These are phyloP conservation scores for Toxotes jaculatrix DNA, from an alignment of 2,113 vertebrate species.

Conservation along the genomic window DNA sequence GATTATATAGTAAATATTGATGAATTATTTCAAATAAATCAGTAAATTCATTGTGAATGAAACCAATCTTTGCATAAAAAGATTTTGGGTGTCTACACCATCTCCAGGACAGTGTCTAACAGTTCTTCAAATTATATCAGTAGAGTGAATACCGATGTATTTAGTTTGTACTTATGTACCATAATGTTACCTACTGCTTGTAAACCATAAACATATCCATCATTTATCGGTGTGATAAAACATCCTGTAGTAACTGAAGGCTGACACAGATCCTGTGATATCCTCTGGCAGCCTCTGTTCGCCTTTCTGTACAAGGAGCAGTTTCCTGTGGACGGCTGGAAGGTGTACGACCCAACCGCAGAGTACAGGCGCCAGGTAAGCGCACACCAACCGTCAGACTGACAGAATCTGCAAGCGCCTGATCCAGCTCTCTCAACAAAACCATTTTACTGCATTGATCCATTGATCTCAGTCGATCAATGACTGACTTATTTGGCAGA, in stretches of 20 bases:
- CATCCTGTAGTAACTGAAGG: background rate
- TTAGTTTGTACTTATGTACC: background rate
- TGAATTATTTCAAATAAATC: too few relatives aligned
- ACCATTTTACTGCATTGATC: background rate
- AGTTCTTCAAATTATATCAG: too few relatives aligned
- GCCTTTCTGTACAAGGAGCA: conserved; percentile 94
- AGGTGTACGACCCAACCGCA: conserved; percentile 91
- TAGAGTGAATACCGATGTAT: too few relatives aligned
- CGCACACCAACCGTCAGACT: background rate
- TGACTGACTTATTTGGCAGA: too few relatives aligned
- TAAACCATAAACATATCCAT: background rate
- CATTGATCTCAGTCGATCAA: too few relatives aligned
- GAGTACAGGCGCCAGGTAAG: conserved; percentile 94
- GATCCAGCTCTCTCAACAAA: background rate
- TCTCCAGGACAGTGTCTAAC: too few relatives aligned
- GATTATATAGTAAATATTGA: too few relatives aligned
- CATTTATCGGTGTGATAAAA: too few relatives aligned
- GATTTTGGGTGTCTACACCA: too few relatives aligned
- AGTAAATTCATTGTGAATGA: too few relatives aligned
- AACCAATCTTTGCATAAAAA: too few relatives aligned
- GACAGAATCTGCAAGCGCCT: background rate
- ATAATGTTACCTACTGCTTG: background rate
- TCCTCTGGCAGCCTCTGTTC: conserved; percentile 87
- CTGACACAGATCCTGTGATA: background rate
- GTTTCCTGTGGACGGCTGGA: conserved; percentile 94